These are phyloP conservation scores for Trachelus stipa DNA, from an alignment of 2,888 invertebrate genomes.

Conservation along the genomic window DNA sequence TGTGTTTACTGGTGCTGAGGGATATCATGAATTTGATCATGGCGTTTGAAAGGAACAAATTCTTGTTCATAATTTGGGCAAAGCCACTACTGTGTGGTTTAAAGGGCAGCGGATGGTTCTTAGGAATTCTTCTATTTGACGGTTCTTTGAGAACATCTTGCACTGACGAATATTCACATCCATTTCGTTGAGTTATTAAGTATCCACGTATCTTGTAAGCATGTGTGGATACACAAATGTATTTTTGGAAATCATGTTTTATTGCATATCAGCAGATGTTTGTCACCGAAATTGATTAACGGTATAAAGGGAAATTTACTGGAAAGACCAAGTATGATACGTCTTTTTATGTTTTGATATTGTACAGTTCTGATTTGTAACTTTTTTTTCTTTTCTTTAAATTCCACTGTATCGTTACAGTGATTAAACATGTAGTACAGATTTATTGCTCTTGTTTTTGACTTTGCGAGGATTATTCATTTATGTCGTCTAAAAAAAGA, in stretches of 20 bases:
- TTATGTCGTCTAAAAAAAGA: background rate
- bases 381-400: background rate
- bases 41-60: slow-evolving; percentile 46
- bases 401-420: background rate
- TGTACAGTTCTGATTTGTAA: slow-evolving; percentile 6
- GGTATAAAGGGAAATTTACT: background rate
- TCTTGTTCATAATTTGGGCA: background rate
- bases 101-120: background rate
- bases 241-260: background rate
- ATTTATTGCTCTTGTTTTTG: background rate
- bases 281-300: background rate
- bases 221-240: background rate
- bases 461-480: background rate
- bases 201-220: background rate
- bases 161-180: background rate
- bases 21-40: slow-evolving; percentile 79
- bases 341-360: slow-evolving; percentile 23
- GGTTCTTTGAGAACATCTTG: background rate
- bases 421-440: background rate
- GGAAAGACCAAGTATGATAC: slow-evolving; percentile 2
- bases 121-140: background rate
- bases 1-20: slow-evolving; percentile 92
- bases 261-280: background rate
- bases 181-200: background rate
- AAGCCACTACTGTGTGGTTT: background rate